These are phyloP conservation scores for Zoroaster sp. DNA, from an alignment of 53 echinoderm and acorn worm genomes.

Conservation along the genomic window DNA sequence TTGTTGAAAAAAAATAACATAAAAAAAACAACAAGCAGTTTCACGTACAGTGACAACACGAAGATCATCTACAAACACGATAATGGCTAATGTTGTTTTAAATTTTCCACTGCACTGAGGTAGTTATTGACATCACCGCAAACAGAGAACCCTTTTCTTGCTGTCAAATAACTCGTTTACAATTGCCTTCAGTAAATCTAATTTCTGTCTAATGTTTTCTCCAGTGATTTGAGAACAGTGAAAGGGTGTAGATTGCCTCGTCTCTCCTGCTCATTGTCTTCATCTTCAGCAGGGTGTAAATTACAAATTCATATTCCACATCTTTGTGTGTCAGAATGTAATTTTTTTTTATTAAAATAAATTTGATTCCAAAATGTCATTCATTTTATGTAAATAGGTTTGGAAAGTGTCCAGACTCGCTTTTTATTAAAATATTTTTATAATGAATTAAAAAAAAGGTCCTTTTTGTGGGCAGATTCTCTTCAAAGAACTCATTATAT, in stretches of 20 bases:
- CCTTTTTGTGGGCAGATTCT: no score
- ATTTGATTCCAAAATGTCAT: background rate
- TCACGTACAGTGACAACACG: no score
- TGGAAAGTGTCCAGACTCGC: no score
- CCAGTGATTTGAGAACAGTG: background rate
- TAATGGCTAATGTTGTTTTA: slow-evolving; percentile 1
- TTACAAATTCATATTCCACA: no score
- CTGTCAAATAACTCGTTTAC: background rate
- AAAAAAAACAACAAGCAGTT: no score
- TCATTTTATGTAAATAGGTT: background rate
- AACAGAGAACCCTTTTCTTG: background rate
- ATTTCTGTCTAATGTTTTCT: background rate
- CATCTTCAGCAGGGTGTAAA: no score
- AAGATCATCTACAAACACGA: background rate
- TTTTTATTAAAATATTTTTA: no score
- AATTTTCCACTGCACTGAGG: background rate
- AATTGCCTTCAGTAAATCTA: background rate
- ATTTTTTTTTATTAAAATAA: background rate
- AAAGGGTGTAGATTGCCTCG: background rate
- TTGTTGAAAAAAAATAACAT: no score
- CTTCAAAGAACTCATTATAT: no score
- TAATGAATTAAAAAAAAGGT: no score
- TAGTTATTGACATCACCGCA: background rate
- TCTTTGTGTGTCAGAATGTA: no score
- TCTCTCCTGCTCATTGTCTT: no score